phyloP scores from a whole-genome alignment of 2,888 invertebrate genomes.

The Patella caerulea region DNA sequence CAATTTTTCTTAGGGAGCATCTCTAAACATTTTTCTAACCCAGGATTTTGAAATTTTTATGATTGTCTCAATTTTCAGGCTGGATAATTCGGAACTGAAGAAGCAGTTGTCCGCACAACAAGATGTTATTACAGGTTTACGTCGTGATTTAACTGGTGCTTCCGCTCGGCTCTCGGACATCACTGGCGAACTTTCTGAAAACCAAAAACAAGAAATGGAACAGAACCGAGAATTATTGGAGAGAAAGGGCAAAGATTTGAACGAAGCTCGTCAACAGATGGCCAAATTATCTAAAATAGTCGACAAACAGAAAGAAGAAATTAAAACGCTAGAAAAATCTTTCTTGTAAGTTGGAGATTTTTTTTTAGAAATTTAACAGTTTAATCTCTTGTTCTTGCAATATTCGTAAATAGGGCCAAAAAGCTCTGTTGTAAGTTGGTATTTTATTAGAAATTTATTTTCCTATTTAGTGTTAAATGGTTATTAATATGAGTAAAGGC shows the following conservation, averaged over 20 bases:
- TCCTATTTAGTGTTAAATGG: too few species aligned
- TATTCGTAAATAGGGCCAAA: too few species aligned
- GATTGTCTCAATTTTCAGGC: conserved; percentile 40
- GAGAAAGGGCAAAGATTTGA: conserved; percentile 63
- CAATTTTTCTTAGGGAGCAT: too few species aligned
- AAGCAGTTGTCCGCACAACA: conserved; percentile 65
- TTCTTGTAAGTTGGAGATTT: conserved; percentile 54
- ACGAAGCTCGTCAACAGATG: conserved; percentile 66
- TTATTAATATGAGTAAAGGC: too few species aligned
- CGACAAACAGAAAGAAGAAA: conserved; percentile 67
- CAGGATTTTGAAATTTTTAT: too few species aligned
- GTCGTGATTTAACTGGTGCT: conserved; percentile 69
- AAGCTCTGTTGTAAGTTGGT: too few species aligned
- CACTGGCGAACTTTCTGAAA: conserved; percentile 70
- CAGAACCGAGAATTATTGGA: conserved; percentile 55
- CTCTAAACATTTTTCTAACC: too few species aligned
- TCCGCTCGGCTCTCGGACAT: conserved; percentile 69
- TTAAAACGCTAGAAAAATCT: conserved; percentile 54
- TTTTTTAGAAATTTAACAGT: not conserved
- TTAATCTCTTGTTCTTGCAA: too few species aligned
- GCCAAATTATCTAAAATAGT: conserved; percentile 69
- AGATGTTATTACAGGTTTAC: conserved; percentile 64
- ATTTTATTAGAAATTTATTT: too few species aligned
- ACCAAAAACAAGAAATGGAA: conserved; percentile 70
- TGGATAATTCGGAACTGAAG: conserved; percentile 67